These are phyloP conservation scores for Pteronura brasiliensis DNA, from an alignment of 2,113 vertebrate species.

Conservation along the genomic window DNA sequence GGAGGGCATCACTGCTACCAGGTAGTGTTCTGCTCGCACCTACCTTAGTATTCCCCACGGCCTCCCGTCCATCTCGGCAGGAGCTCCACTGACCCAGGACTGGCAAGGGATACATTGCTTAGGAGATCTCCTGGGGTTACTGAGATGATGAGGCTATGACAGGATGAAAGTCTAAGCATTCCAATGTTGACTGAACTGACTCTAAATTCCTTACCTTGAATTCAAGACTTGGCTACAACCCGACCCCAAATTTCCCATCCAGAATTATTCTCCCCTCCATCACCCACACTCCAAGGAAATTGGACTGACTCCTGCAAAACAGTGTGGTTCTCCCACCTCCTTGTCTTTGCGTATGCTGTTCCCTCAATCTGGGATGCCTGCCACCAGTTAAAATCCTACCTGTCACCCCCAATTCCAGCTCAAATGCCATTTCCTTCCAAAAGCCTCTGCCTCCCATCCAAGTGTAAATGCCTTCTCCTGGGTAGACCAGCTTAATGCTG, in stretches of 20 bases:
- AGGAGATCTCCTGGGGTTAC: neutral
- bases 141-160: neutral
- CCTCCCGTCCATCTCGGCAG: neutral
- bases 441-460: neutral
- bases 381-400: neutral
- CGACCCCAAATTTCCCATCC: neutral
- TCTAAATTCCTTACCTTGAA: neutral
- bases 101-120: neutral
- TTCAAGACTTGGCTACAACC: neutral
- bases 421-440: neutral
- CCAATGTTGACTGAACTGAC: neutral
- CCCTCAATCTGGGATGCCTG: neutral
- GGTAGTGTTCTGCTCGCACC: neutral
- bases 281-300: neutral
- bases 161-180: neutral
- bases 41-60: neutral
- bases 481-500: neutral
- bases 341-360: neutral
- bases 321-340: neutral
- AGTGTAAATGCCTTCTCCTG: neutral
- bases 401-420: neutral
- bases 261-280: neutral
- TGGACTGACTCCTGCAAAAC: neutral
- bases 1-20: too few species aligned
- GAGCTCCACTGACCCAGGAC: neutral